phyloP scores from a whole-genome alignment of 35 echinoderm and acorn worm species.

The Apostichopus japonicus region DNA sequence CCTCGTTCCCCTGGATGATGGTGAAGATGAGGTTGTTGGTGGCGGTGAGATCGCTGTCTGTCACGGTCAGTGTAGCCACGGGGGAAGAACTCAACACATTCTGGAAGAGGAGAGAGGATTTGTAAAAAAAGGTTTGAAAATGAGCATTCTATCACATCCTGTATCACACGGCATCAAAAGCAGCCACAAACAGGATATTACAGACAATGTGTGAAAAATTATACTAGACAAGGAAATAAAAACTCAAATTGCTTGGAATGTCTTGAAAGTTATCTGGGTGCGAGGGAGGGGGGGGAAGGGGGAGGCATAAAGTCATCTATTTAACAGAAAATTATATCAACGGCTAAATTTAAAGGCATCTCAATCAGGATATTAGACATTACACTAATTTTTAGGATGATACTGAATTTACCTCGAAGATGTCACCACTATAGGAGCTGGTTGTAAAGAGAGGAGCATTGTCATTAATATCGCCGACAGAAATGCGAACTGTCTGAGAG shows the following conservation, averaged over 20 bases:
- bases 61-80: conserved; percentile 57
- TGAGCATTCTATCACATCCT: too few species aligned
- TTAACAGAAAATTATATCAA: not conserved
- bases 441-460: conserved; percentile 51
- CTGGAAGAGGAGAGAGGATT: conserved; percentile 14
- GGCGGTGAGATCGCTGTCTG: conserved; percentile 60
- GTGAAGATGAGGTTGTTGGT: conserved; percentile 76
- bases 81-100: conserved; percentile 65
- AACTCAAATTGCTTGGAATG: too few species aligned
- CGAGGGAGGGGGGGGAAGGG: too few species aligned
- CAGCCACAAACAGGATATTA: too few species aligned
- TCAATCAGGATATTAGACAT: not conserved
- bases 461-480: conserved; percentile 40
- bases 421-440: conserved; percentile 31
- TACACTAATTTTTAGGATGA: too few species aligned
- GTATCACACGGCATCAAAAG: too few species aligned
- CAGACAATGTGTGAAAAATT: too few species aligned
- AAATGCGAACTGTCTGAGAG: conserved; percentile 1
- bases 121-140: too few species aligned
- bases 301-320: too few species aligned
- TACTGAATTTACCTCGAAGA: conserved; percentile 32
- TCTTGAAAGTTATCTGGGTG: too few species aligned
- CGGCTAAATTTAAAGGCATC: not conserved
- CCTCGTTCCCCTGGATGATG: conserved; percentile 65
- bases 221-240: too few species aligned